Evolutionary conservation across 2,797 vertebrate species (phyloP).

Genomic region (Chaenodraco wilsoni): DNA sequence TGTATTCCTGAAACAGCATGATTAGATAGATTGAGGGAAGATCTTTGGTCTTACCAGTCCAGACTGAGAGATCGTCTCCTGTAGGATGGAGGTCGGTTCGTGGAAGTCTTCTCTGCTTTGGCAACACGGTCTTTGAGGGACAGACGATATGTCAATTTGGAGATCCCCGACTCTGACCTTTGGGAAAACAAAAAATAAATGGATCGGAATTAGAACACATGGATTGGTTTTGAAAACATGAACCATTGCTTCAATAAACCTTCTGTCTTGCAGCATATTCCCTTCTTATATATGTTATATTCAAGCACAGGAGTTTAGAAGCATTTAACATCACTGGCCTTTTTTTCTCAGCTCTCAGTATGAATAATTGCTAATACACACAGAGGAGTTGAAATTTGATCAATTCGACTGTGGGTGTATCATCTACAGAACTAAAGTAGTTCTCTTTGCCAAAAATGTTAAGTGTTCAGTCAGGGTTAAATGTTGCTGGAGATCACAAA

Average conservation of each 20-base stretch:
- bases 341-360: not conserved
- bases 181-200: constrained; percentile 48
- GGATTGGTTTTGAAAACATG: not conserved
- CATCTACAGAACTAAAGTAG: not conserved
- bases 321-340: constrained; percentile 1
- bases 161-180: constrained; percentile 89
- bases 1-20: not conserved
- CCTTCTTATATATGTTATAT: not conserved
- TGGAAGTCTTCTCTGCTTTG: constrained; percentile 84
- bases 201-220: not conserved
- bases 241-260: not conserved
- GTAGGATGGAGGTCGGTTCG: constrained; percentile 82
- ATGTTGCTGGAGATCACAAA: constrained; percentile 26
- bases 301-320: not conserved
- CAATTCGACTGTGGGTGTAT: not conserved
- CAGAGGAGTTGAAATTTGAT: not conserved
- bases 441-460: not conserved
- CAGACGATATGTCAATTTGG: constrained; percentile 89
- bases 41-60: constrained; percentile 86
- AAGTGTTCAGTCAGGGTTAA: constrained; percentile 18
- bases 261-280: not conserved
- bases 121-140: constrained; percentile 89
- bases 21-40: not conserved
- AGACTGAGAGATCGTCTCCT: constrained; percentile 90
- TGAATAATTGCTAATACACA: constrained; percentile 6